A percentile compares a stretch with the other conserved stretches of the same genome.
Conservation (phyloP, 2,113 vertebrate genomes). For the Dipodomys ordii region DNA sequence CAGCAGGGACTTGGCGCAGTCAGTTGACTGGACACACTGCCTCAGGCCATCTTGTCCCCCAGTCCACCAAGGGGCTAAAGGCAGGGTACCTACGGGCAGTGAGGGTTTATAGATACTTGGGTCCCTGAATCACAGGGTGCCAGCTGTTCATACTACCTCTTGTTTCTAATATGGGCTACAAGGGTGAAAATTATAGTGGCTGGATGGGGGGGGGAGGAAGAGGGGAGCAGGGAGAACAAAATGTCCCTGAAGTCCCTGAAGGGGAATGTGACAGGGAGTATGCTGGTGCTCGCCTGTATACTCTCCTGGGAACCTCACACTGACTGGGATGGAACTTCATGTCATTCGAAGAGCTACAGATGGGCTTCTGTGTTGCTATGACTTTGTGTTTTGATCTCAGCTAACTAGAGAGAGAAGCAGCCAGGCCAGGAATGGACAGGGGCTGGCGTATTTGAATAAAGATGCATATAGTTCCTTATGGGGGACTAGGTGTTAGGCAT, state of each 20-base stretch:
- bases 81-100: background rate
- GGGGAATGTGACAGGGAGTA: too few species aligned
- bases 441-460: background rate
- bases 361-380: background rate
- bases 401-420: background rate
- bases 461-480: background rate
- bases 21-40: background rate
- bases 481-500: accelerated
- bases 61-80: background rate
- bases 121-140: background rate
- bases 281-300: background rate
- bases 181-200: background rate
- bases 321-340: background rate
- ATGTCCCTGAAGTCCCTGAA: background rate
- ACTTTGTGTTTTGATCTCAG: background rate
- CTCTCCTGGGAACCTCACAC: background rate
- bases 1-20: background rate
- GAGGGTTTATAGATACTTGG: accelerated
- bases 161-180: background rate
- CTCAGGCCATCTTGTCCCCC: background rate
- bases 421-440: background rate
- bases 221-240: background rate
- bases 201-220: too few species aligned
- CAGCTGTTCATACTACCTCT: accelerated
- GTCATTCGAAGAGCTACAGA: background rate